These are phyloP conservation scores for Gallinago jamesoni DNA, from an alignment of 2,113 vertebrate species.

Conservation along the genomic window DNA sequence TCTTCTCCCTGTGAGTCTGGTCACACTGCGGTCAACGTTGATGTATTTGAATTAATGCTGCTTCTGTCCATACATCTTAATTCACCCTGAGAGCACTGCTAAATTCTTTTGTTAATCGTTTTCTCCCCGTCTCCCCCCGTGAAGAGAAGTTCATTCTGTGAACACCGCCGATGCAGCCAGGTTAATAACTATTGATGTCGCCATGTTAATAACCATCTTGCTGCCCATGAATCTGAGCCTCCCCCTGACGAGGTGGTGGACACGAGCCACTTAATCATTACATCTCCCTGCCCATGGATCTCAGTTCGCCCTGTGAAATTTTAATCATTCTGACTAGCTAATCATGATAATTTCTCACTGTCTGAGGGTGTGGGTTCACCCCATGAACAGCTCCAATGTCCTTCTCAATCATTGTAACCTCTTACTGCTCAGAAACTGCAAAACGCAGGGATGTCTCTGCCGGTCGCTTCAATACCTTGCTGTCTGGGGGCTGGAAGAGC, in stretches of 20 bases:
- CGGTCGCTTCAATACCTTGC: neutral
- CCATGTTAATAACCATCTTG: neutral
- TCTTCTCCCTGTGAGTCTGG: constrained; percentile 22
- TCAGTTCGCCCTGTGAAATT: constrained; percentile 55
- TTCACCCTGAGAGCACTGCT: neutral
- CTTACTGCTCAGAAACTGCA: neutral
- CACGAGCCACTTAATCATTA: constrained; percentile 54
- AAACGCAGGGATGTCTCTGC: neutral
- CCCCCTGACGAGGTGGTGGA: neutral
- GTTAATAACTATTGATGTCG: constrained; percentile 69
- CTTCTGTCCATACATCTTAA: constrained; percentile 49
- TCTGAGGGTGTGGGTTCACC: constrained; percentile 44
- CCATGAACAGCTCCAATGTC: neutral
- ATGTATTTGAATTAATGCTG: constrained; percentile 50
- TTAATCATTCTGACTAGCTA: constrained; percentile 64
- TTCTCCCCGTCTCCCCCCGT: constrained; percentile 8
- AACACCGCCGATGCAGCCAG: constrained; percentile 17
- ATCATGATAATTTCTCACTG: constrained; percentile 69
- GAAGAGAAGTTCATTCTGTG: constrained; percentile 42
- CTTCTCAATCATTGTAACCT: constrained; percentile 54
- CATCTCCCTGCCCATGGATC: neutral
- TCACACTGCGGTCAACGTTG: neutral
- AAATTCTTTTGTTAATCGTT: constrained; percentile 49
- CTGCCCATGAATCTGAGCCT: constrained; percentile 32
- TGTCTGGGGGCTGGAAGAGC: neutral